Evolutionary conservation across 30 jellyfish, hydroid and myxozoan species (phyloP), one percentile per base, ranked within the genome.

Genomic region (Rhopilema esculentum): DNA sequence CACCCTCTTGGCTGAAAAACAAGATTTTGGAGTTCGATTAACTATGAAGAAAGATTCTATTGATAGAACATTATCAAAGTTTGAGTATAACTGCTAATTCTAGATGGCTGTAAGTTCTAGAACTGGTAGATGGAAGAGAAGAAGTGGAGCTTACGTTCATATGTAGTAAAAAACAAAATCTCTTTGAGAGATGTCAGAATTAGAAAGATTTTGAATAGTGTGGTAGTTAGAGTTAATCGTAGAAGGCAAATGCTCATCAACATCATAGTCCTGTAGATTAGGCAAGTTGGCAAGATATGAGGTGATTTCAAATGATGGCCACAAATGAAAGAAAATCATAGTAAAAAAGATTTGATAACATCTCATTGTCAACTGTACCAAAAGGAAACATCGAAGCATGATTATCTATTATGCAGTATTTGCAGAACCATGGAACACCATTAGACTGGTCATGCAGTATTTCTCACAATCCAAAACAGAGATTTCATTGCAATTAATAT

Each of bases 341-440:
- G 85, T 74, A 29, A 74, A 74, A 74, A 74, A 30, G 78, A 40
- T 74, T 74, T 33, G 85, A 74, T 74, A 74, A 74, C 23, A 32
- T 75, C 78, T 74, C 85, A 74, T 40, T 74, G 85, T 74, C 85
- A 74, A 74, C 85, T 33, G 78, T 48, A 74, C 85, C 85, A n/a
- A 74, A 74, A 74, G 85, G 85, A 74, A 74, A 74, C 85, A 74
- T 74, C 85, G 27, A 74, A 74, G 72, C 72, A 28, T 26, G 70
- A 26, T 74, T 75, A 74, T 74, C 85, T 74, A 74, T 33, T 28
- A 40, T 74, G 85, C 85, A 74, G 85, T 30, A 28, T 21, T 74
- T 74, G 40, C 85, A 74, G 85, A 74, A 74, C 85, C 70, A 70
- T 70, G 63, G 82, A 25, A 70, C 63, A 70, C 82, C 82, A 70